Percentiles rank a stretch among this genome's conserved stretches.
Conservation (phyloP, 2,113 vertebrate genomes). For the Haemorhous mexicanus region DNA sequence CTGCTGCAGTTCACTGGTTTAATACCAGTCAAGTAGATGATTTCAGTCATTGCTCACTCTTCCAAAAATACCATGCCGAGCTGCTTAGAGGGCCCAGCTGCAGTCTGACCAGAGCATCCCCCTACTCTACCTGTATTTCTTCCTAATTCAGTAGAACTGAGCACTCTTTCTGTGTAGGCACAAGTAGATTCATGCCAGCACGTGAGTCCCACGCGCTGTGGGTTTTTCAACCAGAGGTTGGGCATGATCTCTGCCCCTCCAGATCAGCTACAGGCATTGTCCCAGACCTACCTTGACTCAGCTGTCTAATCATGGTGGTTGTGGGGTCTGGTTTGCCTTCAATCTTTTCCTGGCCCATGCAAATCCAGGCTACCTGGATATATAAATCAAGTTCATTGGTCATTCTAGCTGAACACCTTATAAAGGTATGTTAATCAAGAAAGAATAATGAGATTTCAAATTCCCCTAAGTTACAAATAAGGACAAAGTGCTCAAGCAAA, state of each 20-base stretch:
- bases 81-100: neutral
- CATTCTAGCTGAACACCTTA: neutral
- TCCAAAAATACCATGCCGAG: neutral
- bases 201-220: accelerated
- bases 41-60: neutral
- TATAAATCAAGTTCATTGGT: neutral
- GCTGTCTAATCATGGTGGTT: neutral
- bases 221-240: accelerated
- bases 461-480: neutral
- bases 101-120: neutral
- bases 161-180: neutral
- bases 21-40: neutral
- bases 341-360: neutral
- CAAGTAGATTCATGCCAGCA: neutral
- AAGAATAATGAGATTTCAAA: neutral
- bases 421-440: neutral
- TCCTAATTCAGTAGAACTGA: neutral
- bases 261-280: accelerated
- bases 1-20: neutral
- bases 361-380: neutral
- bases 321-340: neutral
- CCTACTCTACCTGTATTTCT: neutral
- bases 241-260: accelerated
- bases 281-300: neutral
- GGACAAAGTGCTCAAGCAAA: neutral